Conservation (phyloP, 2,888 invertebrate species). For the Lingula anatina region DNA sequence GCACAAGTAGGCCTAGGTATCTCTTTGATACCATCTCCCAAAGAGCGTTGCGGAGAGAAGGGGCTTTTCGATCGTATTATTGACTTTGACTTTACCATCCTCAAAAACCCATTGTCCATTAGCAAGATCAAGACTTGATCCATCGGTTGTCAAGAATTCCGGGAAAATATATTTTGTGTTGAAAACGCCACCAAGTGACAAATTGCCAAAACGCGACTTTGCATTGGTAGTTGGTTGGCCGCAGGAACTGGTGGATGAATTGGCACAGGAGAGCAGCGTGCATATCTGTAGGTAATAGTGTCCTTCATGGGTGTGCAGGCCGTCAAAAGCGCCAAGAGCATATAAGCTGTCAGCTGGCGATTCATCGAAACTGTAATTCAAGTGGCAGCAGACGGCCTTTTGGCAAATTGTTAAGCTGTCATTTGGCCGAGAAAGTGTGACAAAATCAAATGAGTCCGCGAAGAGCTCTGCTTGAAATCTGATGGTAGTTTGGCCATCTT, state of each 20-base stretch:
- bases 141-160: constrained; percentile 16
- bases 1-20: too few relatives aligned
- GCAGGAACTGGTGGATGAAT: constrained; percentile 12
- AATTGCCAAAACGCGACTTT: constrained; percentile 11
- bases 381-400: constrained; percentile 23
- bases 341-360: constrained; percentile 12
- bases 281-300: constrained; percentile 30
- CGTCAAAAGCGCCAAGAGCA: constrained; percentile 34
- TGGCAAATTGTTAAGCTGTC: constrained; percentile 21
- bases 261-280: constrained; percentile 22
- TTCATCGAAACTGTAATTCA: constrained; percentile 12
- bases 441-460: constrained; percentile 22
- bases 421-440: constrained; percentile 7
- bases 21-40: constrained; percentile 16
- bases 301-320: constrained; percentile 25
- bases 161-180: constrained; percentile 20
- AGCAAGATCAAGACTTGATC: constrained; percentile 10
- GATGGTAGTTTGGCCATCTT: background rate
- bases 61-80: constrained; percentile 6
- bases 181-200: constrained; percentile 17
- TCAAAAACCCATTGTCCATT: constrained; percentile 11
- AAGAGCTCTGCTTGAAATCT: constrained; percentile 17
- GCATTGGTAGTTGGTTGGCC: constrained; percentile 14
- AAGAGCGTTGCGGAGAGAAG: constrained; percentile 17
- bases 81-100: constrained; percentile 7